phyloP scores from a whole-genome alignment of 2,797 vertebrate species.

The Chelidonichthys spinosus region DNA sequence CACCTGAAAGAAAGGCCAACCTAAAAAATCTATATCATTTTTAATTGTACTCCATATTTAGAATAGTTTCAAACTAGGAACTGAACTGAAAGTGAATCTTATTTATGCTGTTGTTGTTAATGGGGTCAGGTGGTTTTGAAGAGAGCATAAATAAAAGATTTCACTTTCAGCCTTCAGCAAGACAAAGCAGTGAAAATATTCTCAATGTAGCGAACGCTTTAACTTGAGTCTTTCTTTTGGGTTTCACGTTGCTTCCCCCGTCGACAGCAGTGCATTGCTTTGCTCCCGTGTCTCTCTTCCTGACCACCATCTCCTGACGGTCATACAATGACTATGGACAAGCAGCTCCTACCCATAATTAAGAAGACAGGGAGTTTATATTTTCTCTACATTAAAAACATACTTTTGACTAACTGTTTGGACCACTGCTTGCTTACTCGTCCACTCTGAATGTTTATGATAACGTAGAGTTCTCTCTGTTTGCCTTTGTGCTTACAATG shows the following conservation, averaged over 20 bases:
- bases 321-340: no score
- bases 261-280: background rate
- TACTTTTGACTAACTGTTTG: constrained; percentile 37
- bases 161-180: background rate
- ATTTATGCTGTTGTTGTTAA: background rate
- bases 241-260: background rate
- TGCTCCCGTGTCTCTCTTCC: background rate
- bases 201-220: background rate
- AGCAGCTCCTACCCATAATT: background rate
- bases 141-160: background rate
- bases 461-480: constrained; percentile 23
- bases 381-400: constrained; percentile 41
- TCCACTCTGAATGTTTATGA: constrained; percentile 34
- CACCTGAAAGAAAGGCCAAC: background rate
- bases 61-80: background rate
- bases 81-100: background rate
- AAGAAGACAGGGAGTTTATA: constrained; percentile 34
- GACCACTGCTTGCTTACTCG: constrained; percentile 7
- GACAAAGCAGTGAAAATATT: background rate
- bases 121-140: background rate
- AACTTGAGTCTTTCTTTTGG: background rate
- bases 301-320: background rate
- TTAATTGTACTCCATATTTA: background rate
- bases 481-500: constrained; percentile 23
- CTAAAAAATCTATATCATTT: background rate